Conservation (phyloP, 2,113 vertebrate species). For the Brevimyrus niger region DNA sequence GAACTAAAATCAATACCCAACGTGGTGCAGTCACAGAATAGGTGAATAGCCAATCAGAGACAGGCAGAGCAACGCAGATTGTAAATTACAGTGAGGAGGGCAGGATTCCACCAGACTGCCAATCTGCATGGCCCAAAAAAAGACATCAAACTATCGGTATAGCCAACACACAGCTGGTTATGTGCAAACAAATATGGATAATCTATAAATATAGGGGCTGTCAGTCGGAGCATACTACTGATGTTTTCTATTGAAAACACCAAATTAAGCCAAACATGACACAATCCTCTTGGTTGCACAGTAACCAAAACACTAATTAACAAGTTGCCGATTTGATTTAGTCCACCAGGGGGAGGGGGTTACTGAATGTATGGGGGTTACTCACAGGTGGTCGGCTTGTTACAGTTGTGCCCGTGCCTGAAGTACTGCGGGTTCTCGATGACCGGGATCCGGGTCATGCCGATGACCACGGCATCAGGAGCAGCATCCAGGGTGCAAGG, state of each 20-base stretch:
- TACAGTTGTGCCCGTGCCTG: conserved; percentile 87
- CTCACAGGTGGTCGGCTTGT: conserved; percentile 91
- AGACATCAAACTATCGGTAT: not conserved
- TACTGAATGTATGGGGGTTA: conserved; percentile 26
- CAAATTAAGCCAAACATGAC: not conserved
- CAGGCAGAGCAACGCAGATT: not conserved
- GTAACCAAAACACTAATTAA: not conserved
- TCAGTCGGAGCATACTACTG: not conserved
- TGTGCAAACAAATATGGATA: not conserved
- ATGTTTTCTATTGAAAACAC: not conserved
- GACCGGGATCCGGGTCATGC: conserved; percentile 90
- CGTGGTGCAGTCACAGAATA: not conserved
- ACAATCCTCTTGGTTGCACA: not conserved
- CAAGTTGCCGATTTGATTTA: not conserved
- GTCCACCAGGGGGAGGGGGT: not conserved
- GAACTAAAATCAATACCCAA: not conserved
- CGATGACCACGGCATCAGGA: conserved; percentile 83
- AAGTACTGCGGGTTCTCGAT: conserved; percentile 98
- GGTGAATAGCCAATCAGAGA: not conserved
- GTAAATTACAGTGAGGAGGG: not conserved
- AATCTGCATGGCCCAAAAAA: not conserved
- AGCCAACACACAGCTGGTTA: not conserved
- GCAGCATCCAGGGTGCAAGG: conserved; percentile 77
- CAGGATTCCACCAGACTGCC: not conserved
- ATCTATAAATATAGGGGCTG: not conserved